These are phyloP conservation scores for Diaprepes abbreviatus DNA, from an alignment of 2,888 invertebrate genomes.

Conservation along the genomic window DNA sequence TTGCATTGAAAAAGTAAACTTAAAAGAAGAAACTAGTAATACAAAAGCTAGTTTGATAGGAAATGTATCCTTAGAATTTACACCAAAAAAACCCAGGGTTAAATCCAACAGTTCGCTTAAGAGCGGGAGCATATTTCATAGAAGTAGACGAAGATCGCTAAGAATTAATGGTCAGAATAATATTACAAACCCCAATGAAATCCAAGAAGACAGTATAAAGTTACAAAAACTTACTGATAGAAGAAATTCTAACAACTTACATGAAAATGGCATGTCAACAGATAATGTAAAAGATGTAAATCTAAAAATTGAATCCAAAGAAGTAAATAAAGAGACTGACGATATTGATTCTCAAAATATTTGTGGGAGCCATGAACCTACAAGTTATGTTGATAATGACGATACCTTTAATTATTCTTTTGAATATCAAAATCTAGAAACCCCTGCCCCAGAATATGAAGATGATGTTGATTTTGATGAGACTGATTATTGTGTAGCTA, in stretches of 20 bases:
- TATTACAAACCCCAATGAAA: background rate
- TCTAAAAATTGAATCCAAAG: no score
- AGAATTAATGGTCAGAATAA: background rate
- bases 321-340: no score
- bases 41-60: background rate
- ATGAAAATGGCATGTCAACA: background rate
- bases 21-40: background rate
- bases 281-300: no score
- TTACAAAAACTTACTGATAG: background rate
- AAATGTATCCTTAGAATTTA: background rate
- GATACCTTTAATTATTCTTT: background rate
- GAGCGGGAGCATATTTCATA: background rate
- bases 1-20: background rate
- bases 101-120: background rate
- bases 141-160: background rate
- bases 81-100: background rate
- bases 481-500: slow-evolving; percentile 7
- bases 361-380: background rate
- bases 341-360: no score
- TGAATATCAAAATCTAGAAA: background rate
- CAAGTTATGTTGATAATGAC: background rate
- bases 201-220: no score
- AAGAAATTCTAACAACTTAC: background rate
- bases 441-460: background rate
- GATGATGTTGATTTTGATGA: background rate